These are phyloP conservation scores for Yasuhikotakia modesta DNA, from an alignment of 2,797 vertebrate genomes.

Conservation along the genomic window DNA sequence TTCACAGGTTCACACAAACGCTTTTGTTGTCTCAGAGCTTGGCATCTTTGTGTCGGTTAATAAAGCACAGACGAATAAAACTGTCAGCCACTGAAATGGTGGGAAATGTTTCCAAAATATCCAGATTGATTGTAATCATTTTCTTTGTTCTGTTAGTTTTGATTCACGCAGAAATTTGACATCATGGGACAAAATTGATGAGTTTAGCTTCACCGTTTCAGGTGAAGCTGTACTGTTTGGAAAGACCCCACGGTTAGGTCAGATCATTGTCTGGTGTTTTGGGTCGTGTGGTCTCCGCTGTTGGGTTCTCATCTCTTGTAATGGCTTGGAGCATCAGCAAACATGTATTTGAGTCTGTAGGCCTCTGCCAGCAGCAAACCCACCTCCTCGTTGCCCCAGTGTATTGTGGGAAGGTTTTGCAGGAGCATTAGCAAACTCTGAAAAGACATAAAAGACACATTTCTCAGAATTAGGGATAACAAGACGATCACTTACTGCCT, in stretches of 20 bases:
- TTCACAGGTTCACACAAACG: slow-evolving; percentile 8
- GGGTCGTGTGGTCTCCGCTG: not conserved
- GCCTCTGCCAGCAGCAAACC: slow-evolving; percentile 96
- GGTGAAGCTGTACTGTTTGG: not conserved
- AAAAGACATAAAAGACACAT: slow-evolving; percentile 49
- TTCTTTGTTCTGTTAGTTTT: slow-evolving; percentile 3
- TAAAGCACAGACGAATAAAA: slow-evolving; percentile 23
- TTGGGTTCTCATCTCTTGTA: slow-evolving; percentile 86
- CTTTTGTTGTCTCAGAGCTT: slow-evolving; percentile 7
- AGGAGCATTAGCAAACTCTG: slow-evolving; percentile 97
- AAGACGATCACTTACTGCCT: not conserved
- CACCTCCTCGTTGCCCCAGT: slow-evolving; percentile 98
- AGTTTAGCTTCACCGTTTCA: not conserved
- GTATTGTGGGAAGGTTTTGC: slow-evolving; percentile 97
- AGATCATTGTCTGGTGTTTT: slow-evolving; percentile 9
- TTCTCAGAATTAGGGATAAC: slow-evolving; percentile 28
- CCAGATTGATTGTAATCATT: not conserved
- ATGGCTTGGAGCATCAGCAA: slow-evolving; percentile 97
- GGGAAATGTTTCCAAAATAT: slow-evolving; percentile 15
- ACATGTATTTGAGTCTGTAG: slow-evolving; percentile 99
- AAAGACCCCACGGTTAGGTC: slow-evolving; percentile 14
- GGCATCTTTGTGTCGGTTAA: slow-evolving; percentile 2
- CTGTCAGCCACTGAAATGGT: slow-evolving; percentile 15
- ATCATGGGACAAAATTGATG: slow-evolving; percentile 14
- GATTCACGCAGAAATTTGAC: slow-evolving; percentile 16